These are phyloP conservation scores for Stercorarius parasiticus DNA, from an alignment of 2,113 vertebrate species.

Conservation along the genomic window DNA sequence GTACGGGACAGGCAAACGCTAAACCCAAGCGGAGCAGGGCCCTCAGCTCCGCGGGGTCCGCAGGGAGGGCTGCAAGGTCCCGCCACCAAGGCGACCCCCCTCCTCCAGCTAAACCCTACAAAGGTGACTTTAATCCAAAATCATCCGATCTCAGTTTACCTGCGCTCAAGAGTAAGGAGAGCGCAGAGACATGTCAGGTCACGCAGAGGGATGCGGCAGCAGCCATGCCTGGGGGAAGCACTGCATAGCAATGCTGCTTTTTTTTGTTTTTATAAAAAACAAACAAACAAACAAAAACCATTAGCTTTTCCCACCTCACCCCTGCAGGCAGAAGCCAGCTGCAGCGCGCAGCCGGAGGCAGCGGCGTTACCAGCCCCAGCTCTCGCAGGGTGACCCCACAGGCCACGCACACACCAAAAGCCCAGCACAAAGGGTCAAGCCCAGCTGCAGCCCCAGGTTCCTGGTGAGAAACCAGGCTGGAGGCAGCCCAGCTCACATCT, in stretches of 20 bases:
- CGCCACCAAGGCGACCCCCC: not conserved
- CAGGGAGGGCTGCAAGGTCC: not conserved
- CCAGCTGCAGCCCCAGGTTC: fast-evolving
- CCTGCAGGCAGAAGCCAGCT: not conserved
- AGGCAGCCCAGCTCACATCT: fast-evolving
- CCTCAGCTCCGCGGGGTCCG: fast-evolving
- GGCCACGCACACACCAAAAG: fast-evolving
- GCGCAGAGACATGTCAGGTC: fast-evolving
- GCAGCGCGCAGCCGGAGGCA: fast-evolving
- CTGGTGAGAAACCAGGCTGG: fast-evolving
- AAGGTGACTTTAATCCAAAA: not conserved
- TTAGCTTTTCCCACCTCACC: no score
- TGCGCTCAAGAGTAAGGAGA: fast-evolving
- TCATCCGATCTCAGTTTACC: fast-evolving
- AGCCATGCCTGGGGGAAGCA: not conserved
- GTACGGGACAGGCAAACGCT: fast-evolving
- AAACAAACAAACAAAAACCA: no score
- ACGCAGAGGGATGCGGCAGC: fast-evolving
- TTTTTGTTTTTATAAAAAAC: not conserved
- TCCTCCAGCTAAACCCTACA: not conserved
- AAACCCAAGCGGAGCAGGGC: fast-evolving
- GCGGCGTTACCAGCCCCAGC: not conserved
- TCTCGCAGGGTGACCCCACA: fast-evolving
- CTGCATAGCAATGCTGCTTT: fast-evolving
- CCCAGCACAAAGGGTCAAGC: not conserved